Evolutionary conservation across 1,140 invertebrate species (phyloP).

Genomic region (Drosophila sp.): DNA sequence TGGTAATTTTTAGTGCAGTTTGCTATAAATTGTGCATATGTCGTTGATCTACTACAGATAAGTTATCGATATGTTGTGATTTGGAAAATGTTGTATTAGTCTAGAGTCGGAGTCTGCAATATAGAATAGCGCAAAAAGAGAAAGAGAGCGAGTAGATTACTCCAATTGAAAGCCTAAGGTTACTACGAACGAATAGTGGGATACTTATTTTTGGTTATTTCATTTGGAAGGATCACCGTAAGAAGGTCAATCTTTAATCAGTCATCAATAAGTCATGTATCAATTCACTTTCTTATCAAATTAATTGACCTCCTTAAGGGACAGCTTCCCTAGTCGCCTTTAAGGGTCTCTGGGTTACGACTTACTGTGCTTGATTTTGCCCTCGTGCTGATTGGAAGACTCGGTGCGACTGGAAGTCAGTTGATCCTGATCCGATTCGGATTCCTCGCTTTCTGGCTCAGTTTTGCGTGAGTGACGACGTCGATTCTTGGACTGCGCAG

Average conservation of each 20-base stretch:
- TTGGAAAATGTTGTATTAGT: constrained; percentile 83
- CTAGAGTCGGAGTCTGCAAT: constrained; percentile 84
- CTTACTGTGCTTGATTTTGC: constrained; percentile 90
- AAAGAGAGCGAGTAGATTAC: constrained; percentile 60
- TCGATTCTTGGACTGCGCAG: constrained; percentile 85
- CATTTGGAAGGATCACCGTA: background rate
- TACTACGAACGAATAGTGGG: constrained; percentile 33
- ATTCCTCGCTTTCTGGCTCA: constrained; percentile 90
- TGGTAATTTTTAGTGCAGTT: constrained; percentile 36
- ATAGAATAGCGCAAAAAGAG: constrained; percentile 62
- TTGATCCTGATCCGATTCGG: constrained; percentile 91
- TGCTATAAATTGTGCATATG: constrained; percentile 30
- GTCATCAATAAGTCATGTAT: background rate
- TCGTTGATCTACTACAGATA: constrained; percentile 77
- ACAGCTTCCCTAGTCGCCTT: background rate
- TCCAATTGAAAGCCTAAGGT: constrained; percentile 41
- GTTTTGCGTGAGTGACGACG: constrained; percentile 87
- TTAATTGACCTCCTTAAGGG: constrained; percentile 3
- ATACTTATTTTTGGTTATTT: background rate
- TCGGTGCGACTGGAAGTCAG: constrained; percentile 90
- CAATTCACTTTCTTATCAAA: background rate
- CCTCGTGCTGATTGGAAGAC: constrained; percentile 90
- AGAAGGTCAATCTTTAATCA: constrained; percentile 8
- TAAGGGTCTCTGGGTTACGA: constrained; percentile 5
- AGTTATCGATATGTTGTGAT: constrained; percentile 84